A percentile compares a stretch with the other conserved stretches of the same genome.
Conservation (phyloP, 2,888 invertebrate species). For the Lasioglossum pauxillum region DNA sequence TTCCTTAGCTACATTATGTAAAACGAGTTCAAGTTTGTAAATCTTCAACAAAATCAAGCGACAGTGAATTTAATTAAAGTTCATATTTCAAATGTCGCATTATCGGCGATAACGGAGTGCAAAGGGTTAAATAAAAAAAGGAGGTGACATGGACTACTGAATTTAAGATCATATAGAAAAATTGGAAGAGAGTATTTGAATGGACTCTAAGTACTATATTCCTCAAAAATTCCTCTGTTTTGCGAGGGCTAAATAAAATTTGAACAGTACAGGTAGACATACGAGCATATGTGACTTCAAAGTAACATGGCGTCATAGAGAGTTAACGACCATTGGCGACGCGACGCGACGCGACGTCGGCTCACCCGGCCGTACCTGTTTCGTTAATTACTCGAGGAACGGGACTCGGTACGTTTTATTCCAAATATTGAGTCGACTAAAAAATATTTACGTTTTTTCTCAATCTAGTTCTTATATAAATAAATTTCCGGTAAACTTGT, state of each 20-base stretch:
- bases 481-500: neutral
- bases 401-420: neutral
- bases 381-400: neutral
- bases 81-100: too few relatives aligned
- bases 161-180: too few relatives aligned
- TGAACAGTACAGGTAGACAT: neutral
- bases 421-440: neutral
- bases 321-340: slow-evolving; percentile 7
- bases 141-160: too few relatives aligned
- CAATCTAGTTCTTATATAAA: neutral
- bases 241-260: neutral
- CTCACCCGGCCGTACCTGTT: neutral
- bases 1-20: too few relatives aligned
- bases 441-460: neutral
- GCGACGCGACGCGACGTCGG: neutral
- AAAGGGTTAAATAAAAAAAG: too few relatives aligned
- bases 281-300: neutral
- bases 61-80: too few relatives aligned
- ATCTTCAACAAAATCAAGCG: too few relatives aligned
- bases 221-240: neutral
- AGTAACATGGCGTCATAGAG: slow-evolving; percentile 3
- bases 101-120: too few relatives aligned
- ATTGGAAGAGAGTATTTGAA: neutral
- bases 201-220: neutral
- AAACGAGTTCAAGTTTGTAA: too few relatives aligned